A percentile compares a stretch with the other conserved stretches of the same genome.
Conservation (phyloP, 2,888 invertebrate species). For the Orthosia gracilis region DNA sequence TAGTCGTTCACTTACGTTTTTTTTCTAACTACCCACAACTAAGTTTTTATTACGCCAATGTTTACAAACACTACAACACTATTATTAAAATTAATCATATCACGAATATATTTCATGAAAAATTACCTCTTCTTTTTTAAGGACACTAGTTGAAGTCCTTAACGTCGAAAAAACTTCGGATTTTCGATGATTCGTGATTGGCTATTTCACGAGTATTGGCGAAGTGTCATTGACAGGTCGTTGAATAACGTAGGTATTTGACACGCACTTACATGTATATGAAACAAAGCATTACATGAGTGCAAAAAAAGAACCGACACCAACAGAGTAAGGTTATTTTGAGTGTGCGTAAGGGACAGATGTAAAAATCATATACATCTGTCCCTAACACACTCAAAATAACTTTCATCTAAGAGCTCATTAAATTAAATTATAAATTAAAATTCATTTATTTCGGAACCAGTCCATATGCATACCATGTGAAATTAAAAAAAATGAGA, state of each 20-base stretch:
- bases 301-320: too few species aligned
- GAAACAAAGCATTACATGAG: too few species aligned
- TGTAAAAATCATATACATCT: too few species aligned
- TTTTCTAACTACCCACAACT: constrained; percentile 34
- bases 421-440: too few species aligned
- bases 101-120: constrained; percentile 8
- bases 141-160: constrained; percentile 8
- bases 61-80: constrained; percentile 37
- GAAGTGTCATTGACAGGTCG: constrained; percentile 43
- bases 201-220: constrained; percentile 25
- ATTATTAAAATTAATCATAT: background rate
- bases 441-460: too few species aligned
- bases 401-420: too few species aligned
- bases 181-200: background rate
- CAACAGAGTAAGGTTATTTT: too few species aligned
- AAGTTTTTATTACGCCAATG: constrained; percentile 13
- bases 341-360: too few species aligned
- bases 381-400: too few species aligned
- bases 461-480: too few species aligned
- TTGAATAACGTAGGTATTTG: background rate
- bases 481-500: too few species aligned
- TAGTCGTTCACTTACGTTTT: constrained; percentile 15
- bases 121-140: constrained; percentile 10
- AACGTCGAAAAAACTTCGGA: constrained; percentile 10
- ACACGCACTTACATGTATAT: background rate